Evolutionary conservation across 2,113 vertebrate genomes (phyloP), one percentile per base, ranked within the genome.

Genomic region (Sinocyclocheilus grahami): DNA sequence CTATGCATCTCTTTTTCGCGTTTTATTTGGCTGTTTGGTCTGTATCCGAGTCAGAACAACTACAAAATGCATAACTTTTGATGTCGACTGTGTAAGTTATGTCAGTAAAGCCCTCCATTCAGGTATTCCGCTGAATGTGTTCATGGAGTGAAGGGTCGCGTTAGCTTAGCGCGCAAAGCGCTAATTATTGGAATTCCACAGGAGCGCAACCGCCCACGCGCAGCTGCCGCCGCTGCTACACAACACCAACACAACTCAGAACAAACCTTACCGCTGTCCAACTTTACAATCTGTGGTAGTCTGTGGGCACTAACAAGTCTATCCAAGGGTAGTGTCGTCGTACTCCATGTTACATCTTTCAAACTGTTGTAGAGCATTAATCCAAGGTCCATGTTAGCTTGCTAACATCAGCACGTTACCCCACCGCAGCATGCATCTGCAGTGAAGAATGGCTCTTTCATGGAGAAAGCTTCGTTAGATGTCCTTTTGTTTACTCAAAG

Each of bases 281-380:
- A 94, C 90, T 94, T 95, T 90, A 95, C 97, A 88, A 99, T 96
- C 91, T 99, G 98, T 7, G 98, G 98, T 90, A 99, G 92, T 78
- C 96, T 96, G 89, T 98, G 97, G 24, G 96, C 93, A 91, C 96
- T 96, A 93, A 99, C 96, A 46, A 99, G 95, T 89, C 97, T 95
- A 93, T 99, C 97, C 89, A 99, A 89, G 0, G 97, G 96, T 53
- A 97, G 89, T 76, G 97, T 94, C 90, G 95, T 96, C 76, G 95
- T 92, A 92, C 97, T 99, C 98, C 97, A 99, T 90, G 96, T 96
- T 84, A 98, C 95, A 91, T 98, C 97, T 95, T 97, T 97, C 88
- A 99, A 94, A 91, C 94, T 96, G 93, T 95, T 95, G 92, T 95
- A 96, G 87, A 96, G 91, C 94, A 95, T 94, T 76, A 93, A 90